These are phyloP conservation scores for Drosophila neotestacea DNA, from an alignment of 2,888 invertebrate genomes.

Conservation along the genomic window DNA sequence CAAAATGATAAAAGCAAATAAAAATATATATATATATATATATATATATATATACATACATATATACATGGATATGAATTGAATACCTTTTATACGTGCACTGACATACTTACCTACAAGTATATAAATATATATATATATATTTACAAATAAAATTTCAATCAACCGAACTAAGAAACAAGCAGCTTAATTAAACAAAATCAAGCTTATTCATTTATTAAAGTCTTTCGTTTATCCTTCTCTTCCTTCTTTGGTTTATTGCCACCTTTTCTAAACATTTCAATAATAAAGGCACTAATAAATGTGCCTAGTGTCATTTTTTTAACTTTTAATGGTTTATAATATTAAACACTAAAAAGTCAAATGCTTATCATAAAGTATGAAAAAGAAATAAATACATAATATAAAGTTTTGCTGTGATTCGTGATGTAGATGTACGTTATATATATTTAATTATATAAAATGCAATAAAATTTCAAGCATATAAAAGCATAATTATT, in stretches of 20 bases:
- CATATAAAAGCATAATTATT: constrained; percentile 69
- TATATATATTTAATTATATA: constrained; percentile 81
- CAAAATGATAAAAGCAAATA: constrained; percentile 13
- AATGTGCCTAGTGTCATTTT: constrained; percentile 22
- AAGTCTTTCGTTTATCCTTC: constrained; percentile 27
- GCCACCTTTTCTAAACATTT: constrained; percentile 26
- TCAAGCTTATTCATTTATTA: constrained; percentile 32
- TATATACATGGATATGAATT: constrained; percentile 72
- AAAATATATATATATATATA: constrained; percentile 37
- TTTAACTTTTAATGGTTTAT: constrained; percentile 25
- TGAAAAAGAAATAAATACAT: constrained; percentile 55
- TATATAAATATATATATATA: constrained; percentile 56
- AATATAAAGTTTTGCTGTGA: constrained; percentile 85
- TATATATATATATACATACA: constrained; percentile 60
- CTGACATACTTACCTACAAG: constrained; percentile 78
- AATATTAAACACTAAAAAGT: constrained; percentile 39
- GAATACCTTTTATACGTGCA: constrained; percentile 83
- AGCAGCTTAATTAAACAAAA: constrained; percentile 42
- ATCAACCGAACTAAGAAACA: constrained; percentile 67
- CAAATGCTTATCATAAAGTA: constrained; percentile 66
- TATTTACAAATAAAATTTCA: constrained; percentile 65
- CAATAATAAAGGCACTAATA: constrained; percentile 32
- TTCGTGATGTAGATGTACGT: constrained; percentile 81
- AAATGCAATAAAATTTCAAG: constrained; percentile 76
- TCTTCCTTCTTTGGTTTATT: constrained; percentile 31